Conservation (phyloP, 2,797 vertebrate genomes). For the Podargus strigoides region DNA sequence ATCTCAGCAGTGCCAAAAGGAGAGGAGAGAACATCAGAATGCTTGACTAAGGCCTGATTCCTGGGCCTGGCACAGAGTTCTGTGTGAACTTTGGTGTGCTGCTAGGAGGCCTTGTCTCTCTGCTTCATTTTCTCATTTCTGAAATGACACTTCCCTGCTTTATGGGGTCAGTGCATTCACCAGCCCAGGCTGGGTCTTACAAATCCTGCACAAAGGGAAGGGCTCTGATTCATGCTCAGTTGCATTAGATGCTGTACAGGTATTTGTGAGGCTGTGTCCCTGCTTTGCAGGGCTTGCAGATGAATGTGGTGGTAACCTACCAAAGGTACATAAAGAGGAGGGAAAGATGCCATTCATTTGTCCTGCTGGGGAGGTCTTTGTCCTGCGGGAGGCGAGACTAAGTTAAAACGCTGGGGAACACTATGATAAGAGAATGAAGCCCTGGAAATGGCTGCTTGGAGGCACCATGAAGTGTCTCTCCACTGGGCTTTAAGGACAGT, state of each 20-base stretch:
- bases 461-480: not conserved
- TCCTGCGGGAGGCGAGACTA: not conserved
- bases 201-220: not conserved
- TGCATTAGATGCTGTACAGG: not conserved
- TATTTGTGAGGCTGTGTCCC: not conserved
- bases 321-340: not conserved
- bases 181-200: not conserved
- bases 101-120: not conserved
- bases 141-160: conserved; percentile 1
- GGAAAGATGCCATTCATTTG: not conserved
- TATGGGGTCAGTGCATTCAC: not conserved
- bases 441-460: not conserved
- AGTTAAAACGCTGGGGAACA: not conserved
- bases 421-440: not conserved
- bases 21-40: conserved; percentile 22
- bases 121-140: conserved; percentile 28
- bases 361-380: not conserved
- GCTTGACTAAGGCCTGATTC: not conserved
- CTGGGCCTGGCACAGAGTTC: not conserved
- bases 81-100: not conserved
- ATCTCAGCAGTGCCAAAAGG: conserved; percentile 29
- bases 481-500: not conserved
- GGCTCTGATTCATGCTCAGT: not conserved
- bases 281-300: not conserved
- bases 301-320: not conserved